Evolutionary conservation across 2,113 vertebrate genomes (phyloP).

Genomic region (Odocoileus virginianus): DNA sequence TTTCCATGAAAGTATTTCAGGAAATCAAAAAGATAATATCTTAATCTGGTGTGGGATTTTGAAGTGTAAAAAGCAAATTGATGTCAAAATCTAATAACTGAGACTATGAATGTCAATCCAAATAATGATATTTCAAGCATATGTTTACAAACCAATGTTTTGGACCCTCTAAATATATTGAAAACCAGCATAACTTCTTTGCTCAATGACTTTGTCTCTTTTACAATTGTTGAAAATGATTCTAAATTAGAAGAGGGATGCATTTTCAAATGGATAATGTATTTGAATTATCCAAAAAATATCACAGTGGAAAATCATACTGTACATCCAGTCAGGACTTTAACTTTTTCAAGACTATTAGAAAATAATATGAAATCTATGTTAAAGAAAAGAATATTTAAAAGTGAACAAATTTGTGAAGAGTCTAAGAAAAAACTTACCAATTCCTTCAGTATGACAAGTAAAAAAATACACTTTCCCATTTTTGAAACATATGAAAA

Average conservation of each 20-base stretch:
- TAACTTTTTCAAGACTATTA: constrained; percentile 5
- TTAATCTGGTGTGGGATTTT: not conserved
- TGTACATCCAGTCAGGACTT: not conserved
- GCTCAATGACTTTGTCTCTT: not conserved
- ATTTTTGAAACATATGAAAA: constrained; percentile 83
- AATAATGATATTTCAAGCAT: not conserved
- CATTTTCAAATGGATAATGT: not conserved
- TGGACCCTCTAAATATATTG: constrained; percentile 34
- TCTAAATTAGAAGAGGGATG: not conserved
- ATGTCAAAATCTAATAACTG: constrained; percentile 24
- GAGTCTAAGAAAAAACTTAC: not conserved
- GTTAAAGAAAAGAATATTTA: constrained; percentile 51
- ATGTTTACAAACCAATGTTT: constrained; percentile 51
- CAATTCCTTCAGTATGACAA: not conserved
- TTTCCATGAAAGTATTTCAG: not conserved
- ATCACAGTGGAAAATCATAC: constrained; percentile 14
- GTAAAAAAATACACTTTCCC: constrained; percentile 54
- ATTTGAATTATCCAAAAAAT: constrained; percentile 17
- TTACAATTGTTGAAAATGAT: not conserved
- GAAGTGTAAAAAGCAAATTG: not conserved
- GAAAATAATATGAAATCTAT: constrained; percentile 11
- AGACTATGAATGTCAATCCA: not conserved
- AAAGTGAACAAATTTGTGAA: not conserved
- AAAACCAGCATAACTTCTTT: constrained; percentile 44
- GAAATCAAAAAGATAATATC: not conserved